Base-by-base conservation (phyloP, 2,888 invertebrate genomes). In the Cantharis flavilabris region DNA sequence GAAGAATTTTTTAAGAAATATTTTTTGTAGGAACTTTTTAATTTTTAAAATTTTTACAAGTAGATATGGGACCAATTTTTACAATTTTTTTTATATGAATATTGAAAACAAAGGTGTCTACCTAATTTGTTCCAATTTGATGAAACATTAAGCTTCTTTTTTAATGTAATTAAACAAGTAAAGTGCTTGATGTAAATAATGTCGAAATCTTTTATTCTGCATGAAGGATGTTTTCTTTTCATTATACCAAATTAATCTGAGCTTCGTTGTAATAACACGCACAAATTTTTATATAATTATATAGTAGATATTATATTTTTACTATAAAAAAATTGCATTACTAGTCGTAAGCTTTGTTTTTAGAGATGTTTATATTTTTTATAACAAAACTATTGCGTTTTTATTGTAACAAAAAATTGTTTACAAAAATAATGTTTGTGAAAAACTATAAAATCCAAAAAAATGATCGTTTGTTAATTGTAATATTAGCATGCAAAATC, bases 41-140 rank as follows among this genome's bases (percentile, higher is more conserved):
- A 64, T 13, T 64, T 20, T 64, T 64, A 20, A 20, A 49, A n/a
- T 49, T 49, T 49, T 49, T 33, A 63, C 63, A 9, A 65, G 13
- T 65, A 14, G 26, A 64, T 23, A 67, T 23, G 65, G 23, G 26
- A 67, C 26, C 65, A 67, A 67, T 49, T 49, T 49, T 49, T 49
- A n/a, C 49, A 49, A 49, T 49, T 49, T 49, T 23, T 49, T 49
- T 49, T 49, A 49, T 49, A 49, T 14, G n/a, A 71, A 62, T 26
- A 71, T 26, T 23, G 23, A 62, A 33, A 49, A 23, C 14, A 16
- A 16, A 16, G 20, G 30, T 18, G 26, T 62, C 28, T 20, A 20
- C 14, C 62, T 62, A 26, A 33, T 73, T 76, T 77, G 77, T 77
- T 77, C 77, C 77, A 77, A 77, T 71, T 75, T 77, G 77, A 72